These are phyloP conservation scores for Nymphalis polychloros DNA, from an alignment of 2,888 invertebrate genomes.

Conservation along the genomic window DNA sequence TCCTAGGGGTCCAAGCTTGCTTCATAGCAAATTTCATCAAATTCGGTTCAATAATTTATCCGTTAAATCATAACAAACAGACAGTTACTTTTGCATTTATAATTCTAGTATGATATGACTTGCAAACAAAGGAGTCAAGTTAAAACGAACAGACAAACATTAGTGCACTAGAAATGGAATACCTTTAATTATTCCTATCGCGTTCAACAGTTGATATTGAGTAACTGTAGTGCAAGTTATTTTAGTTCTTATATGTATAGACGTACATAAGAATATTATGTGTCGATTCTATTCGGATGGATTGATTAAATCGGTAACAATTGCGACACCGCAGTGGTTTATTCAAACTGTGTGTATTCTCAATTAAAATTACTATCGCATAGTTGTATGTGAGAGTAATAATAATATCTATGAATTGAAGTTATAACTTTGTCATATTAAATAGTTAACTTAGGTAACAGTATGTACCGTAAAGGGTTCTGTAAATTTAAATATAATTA, in stretches of 20 bases:
- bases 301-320: constrained; percentile 10
- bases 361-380: no score
- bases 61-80: neutral
- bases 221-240: neutral
- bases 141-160: neutral
- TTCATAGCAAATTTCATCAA: no score
- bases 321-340: neutral
- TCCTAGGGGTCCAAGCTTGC: no score
- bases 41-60: no score
- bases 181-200: neutral
- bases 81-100: neutral
- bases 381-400: no score
- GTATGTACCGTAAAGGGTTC: no score
- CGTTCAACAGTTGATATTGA: neutral
- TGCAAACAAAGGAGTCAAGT: neutral
- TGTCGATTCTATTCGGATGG: neutral
- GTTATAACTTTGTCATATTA: no score
- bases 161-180: constrained; percentile 4
- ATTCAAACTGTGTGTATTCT: neutral
- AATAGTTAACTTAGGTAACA: no score
- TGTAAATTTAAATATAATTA: no score
- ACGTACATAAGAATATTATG: neutral
- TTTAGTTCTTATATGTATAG: neutral
- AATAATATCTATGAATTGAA: no score
- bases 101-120: no score